Evolutionary conservation across 2,888 invertebrate species (phyloP), one percentile per base, ranked within the genome.

Genomic region (Hedychridium roseum): DNA sequence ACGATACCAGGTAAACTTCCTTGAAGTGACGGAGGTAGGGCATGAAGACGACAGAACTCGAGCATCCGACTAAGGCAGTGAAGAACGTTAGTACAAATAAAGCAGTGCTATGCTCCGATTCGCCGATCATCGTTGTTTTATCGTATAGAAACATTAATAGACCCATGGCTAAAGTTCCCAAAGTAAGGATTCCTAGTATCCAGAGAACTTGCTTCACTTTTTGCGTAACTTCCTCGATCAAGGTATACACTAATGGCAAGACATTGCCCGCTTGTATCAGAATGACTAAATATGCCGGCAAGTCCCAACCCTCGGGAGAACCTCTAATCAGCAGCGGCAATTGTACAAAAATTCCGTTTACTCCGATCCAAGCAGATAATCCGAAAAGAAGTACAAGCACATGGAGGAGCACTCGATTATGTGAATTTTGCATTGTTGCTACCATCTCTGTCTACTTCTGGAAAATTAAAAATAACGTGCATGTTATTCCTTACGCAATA

Each of bases 291-390:
- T 89, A 91, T 0, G 93, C 87, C 1, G 94, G 90, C 48, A 96
- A 83, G 69, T 84, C 85, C 94, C 94, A 95, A 55, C 86, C 84
- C 81, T 95, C 95, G 1, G 95, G 94, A 36, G 91, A 85, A 32
- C 81, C 80, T 55, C 86, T 82, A 6, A 93, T 91, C 48, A 95
- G 81, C 54, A 94, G 80, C 12, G 95, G 94, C 54, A 94, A 80
- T 79, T 95, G 91, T 61, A 94, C 88, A 82, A 88, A 96, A 44
- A 92, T 83, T 7, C 90, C 91, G 81, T 94, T 95, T 53, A 94
- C 86, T 40, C 89, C 89, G 64, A 94, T 85, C 94, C 94, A 95
- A 36, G 94, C 85, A 67, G 88, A 88, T 44, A 88, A 82, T 39
- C 90, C 90, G 80, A 94, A 94, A 62, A 88, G 80, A 56, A 86